phyloP scores from a whole-genome alignment of 37 sponge, comb jelly and placozoan species.

The Petrosia ficiformis region DNA sequence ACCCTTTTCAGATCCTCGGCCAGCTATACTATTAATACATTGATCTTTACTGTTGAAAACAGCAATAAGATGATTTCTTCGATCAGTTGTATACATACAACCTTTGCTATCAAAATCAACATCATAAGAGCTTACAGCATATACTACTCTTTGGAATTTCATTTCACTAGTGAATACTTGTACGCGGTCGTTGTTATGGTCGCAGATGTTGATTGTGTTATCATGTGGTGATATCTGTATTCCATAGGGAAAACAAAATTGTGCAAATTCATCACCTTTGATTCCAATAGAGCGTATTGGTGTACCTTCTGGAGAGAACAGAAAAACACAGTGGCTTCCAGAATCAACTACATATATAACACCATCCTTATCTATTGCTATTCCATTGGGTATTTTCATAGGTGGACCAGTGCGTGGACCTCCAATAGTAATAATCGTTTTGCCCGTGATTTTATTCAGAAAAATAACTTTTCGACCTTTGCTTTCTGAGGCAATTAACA shows the following conservation, averaged over 20 bases:
- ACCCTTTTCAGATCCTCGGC: neutral
- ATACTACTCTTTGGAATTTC: neutral
- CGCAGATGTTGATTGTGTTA: neutral
- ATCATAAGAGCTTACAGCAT: neutral
- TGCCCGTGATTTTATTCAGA: neutral
- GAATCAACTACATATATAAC: constrained; percentile 4
- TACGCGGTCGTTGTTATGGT: constrained; percentile 8
- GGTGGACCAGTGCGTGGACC: neutral
- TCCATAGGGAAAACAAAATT: constrained; percentile 9
- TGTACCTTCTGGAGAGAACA: neutral
- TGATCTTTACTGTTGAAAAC: neutral
- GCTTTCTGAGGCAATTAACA: neutral
- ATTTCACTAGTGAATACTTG: constrained; percentile 3
- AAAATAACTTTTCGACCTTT: neutral
- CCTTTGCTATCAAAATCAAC: neutral
- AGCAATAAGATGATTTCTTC: neutral
- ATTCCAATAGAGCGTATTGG: neutral
- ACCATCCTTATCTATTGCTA: constrained; percentile 5
- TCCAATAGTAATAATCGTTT: neutral
- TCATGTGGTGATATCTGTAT: neutral
- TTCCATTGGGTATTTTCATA: neutral
- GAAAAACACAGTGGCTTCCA: neutral
- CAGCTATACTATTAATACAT: constrained; percentile 4
- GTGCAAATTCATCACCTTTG: neutral
- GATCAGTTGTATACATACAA: neutral